Evolutionary conservation across 2,888 invertebrate species (phyloP), one percentile per base, ranked within the genome.

Genomic region (Gryllus longicercus): DNA sequence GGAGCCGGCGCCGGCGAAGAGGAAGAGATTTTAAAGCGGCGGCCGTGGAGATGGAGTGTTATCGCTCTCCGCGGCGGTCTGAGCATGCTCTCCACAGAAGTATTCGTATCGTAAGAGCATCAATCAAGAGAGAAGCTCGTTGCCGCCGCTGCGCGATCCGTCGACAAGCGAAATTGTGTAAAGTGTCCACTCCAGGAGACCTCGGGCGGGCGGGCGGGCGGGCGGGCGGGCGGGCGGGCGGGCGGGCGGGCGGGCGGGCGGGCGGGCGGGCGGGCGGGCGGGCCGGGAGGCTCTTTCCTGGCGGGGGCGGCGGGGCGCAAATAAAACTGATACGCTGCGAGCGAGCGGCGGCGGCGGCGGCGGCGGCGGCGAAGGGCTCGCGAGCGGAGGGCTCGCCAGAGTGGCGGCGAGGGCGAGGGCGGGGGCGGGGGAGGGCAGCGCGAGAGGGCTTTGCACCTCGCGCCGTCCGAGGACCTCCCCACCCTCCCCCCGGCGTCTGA

Each of bases 71-170:
- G 63, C 63, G 63, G n/a, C 63, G 63, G n/a, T 18, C 63, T 18
- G 63, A 63, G 63, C 63, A 63, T 38, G 63, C 63, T 63, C 63
- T 63, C 63, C 63, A 63, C 63, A 63, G 63, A 63, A 63, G 63
- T 63, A 63, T 63, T 63, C 63, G 63, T 63, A 63, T 63, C 63
- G 63, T 63, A 63, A 63, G 63, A 63, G 63, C 63, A 63, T 63
- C 63, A 63, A 63, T 63, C 63, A 63, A 63, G 63, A 63, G 63
- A n/a, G 63, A 63, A 63, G 63, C n/a, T 63, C 16, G 63, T 63
- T 63, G 63, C 63, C 63, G 14, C n/a, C 63, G 14, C 63, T 11
- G 38, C 63, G n/a, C 63, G 63, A 18, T 63, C 63, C n/a, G 63
- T 63, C n/a, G 63, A 63, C 63, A 63, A 63, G 63, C n/a, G 63